Base-by-base conservation (phyloP, 2,888 invertebrate genomes). In the Allolobophora icterica region DNA sequence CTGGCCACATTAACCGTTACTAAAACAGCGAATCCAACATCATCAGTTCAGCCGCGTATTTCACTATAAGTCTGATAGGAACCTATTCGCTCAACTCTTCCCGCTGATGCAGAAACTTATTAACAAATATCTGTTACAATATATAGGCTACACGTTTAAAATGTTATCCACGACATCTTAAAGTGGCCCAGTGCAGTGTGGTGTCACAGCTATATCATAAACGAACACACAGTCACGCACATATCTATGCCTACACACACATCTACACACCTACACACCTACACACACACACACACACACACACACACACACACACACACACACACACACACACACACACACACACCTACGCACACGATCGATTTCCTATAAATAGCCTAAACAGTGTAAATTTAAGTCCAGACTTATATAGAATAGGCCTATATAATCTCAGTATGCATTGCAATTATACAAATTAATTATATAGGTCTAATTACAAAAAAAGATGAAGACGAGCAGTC, bases 251-350 rank as follows among this genome's bases (percentile, higher is more conserved):
- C 3, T 11, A 71, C 71, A 71, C 71, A 71, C 71, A 71, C 71
- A 71, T 11, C 3, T 11, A 71, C 71, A 8, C 71, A 71, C 71
- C 3, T 4, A 71, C 71, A 71, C 71, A 71, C 71, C 3, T 11
- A 71, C 71, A 71, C 71, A 71, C 71, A 71, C 71, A 71, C 71
- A 71, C 71, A 71, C 71, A 71, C 71, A 71, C 71, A 71, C 71
- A 71, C n/a, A 71, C 71, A 71, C 71, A 71, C 71, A 71, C 71
- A 71, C 71, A 71, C 71, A 71, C 71, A 8, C 71, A 71, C 71
- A 8, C 3, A 71, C 71, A 71, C 71, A 71, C 71, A 71, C 71
- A 71, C 71, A 71, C 71, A 71, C 71, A 71, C 71, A 71, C 71
- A 71, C 71, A 71, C 71, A 71, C 71, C 58, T 58, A 58, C n/a